These are phyloP conservation scores for Macrotis lagotis DNA, from an alignment of 2,113 vertebrate species.

Conservation along the genomic window DNA sequence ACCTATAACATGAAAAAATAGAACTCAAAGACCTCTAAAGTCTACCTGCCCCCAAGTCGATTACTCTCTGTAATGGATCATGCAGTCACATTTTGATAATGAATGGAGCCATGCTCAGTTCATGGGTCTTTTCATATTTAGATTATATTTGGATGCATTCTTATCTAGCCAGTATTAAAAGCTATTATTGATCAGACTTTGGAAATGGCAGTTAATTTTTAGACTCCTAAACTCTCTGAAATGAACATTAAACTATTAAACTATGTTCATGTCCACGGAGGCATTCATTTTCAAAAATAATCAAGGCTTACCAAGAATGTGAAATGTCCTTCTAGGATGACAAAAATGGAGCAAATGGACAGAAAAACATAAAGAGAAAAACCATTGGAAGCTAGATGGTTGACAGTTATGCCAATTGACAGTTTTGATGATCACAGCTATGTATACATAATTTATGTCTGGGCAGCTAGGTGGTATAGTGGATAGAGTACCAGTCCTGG, in stretches of 20 bases:
- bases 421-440: background rate
- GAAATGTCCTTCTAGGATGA: background rate
- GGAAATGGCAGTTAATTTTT: background rate
- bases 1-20: background rate
- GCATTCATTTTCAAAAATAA: background rate
- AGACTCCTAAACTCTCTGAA: background rate
- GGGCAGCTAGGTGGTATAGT: no score
- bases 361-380: background rate
- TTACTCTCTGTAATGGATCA: background rate
- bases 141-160: background rate
- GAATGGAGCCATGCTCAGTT: background rate
- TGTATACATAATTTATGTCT: background rate
- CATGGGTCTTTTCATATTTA: constrained; percentile 25
- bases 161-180: constrained; percentile 14
- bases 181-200: background rate
- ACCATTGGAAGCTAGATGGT: background rate
- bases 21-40: background rate
- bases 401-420: no score
- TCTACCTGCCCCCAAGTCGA: background rate
- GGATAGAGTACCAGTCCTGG: no score
- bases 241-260: background rate
- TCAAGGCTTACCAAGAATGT: constrained; percentile 7
- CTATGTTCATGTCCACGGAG: background rate
- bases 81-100: background rate
- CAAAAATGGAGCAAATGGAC: background rate